Evolutionary conservation across 2,888 invertebrate genomes (phyloP).

Genomic region (Drosophila imparisetae): DNA sequence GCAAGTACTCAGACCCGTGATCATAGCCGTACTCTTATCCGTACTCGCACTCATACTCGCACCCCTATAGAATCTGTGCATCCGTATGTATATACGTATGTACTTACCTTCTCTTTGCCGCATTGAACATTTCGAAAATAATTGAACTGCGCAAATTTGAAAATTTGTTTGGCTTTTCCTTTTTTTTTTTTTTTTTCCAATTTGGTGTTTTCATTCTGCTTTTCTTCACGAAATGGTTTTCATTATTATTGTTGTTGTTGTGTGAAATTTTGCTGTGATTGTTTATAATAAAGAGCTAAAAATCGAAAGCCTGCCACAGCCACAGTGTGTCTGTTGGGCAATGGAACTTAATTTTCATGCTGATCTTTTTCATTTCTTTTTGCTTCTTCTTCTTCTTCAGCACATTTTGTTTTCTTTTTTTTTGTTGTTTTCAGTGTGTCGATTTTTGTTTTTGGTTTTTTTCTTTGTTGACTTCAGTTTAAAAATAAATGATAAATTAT

Average conservation of each 20-base stretch:
- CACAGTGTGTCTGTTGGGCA: conserved; percentile 55
- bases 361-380: conserved; percentile 3
- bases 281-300: conserved; percentile 71
- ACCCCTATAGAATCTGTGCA: conserved; percentile 16
- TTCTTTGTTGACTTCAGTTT: conserved; percentile 59
- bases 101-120: conserved; percentile 29
- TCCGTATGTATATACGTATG: conserved; percentile 16
- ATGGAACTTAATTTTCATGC: conserved; percentile 63
- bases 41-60: not conserved
- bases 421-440: conserved; percentile 15
- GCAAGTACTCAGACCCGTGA: not conserved
- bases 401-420: not conserved
- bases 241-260: conserved; percentile 25
- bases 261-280: conserved; percentile 62
- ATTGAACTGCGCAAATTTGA: conserved; percentile 78
- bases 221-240: conserved; percentile 31
- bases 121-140: conserved; percentile 44
- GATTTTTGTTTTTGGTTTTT: conserved; percentile 28
- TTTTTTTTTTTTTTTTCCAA: conserved; percentile 11
- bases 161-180: conserved; percentile 37
- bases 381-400: not conserved
- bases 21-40: not conserved
- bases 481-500: conserved; percentile 80
- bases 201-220: conserved; percentile 41
- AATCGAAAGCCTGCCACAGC: conserved; percentile 48